These are phyloP conservation scores for Mergus octosetaceus DNA, from an alignment of 2,797 vertebrate species.

Conservation along the genomic window DNA sequence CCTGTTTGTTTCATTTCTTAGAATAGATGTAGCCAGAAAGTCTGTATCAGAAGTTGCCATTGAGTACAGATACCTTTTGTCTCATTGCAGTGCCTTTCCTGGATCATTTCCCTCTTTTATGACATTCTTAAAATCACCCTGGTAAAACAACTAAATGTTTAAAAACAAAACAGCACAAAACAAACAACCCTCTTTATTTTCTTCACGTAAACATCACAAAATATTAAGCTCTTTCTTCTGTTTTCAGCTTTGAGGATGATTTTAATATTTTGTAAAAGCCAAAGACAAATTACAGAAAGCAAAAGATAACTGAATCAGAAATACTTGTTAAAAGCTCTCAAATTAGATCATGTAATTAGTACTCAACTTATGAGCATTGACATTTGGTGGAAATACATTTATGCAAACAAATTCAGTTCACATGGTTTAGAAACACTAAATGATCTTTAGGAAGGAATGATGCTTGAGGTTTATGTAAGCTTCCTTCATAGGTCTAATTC, in stretches of 20 bases:
- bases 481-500: constrained; percentile 13
- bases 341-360: constrained; percentile 63
- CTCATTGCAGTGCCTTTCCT: background rate
- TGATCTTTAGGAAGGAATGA: constrained; percentile 38
- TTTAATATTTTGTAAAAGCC: constrained; percentile 13
- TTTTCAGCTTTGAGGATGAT: constrained; percentile 14
- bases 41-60: background rate
- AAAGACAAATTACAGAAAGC: constrained; percentile 22
- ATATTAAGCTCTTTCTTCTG: constrained; percentile 30
- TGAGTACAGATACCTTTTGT: background rate
- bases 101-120: background rate
- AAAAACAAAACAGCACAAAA: background rate
- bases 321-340: constrained; percentile 38
- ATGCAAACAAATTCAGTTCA: constrained; percentile 63
- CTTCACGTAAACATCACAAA: constrained; percentile 19
- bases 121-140: constrained; percentile 17
- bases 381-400: constrained; percentile 65
- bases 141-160: constrained; percentile 27
- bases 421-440: constrained; percentile 35
- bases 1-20: background rate
- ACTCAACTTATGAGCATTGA: constrained; percentile 26
- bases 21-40: background rate
- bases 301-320: constrained; percentile 57
- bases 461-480: constrained; percentile 5
- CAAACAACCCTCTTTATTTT: background rate